phyloP scores from a whole-genome alignment of 2,888 invertebrate genomes.

The Dexiosoma caninum region DNA sequence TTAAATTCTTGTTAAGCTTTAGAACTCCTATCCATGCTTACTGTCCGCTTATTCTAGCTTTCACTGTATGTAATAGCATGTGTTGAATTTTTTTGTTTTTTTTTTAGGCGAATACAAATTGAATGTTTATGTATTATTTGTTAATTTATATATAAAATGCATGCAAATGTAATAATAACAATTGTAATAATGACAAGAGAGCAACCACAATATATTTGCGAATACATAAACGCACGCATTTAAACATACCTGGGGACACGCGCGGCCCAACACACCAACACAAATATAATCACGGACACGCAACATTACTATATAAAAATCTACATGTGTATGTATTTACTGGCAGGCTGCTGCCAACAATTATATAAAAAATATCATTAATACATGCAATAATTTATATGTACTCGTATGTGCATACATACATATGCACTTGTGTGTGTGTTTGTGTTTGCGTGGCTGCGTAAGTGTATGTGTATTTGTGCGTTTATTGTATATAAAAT shows the following conservation, averaged over 20 bases:
- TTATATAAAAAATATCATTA: constrained; percentile 47
- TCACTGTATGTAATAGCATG: too few species aligned
- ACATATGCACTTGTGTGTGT: not conserved
- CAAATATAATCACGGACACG: not conserved
- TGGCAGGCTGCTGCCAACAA: not conserved
- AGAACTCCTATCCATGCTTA: too few species aligned
- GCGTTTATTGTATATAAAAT: constrained; percentile 24
- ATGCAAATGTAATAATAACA: constrained; percentile 64
- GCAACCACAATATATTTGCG: constrained; percentile 56
- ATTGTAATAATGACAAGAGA: constrained; percentile 72
- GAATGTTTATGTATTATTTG: constrained; percentile 39
- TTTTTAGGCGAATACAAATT: constrained; percentile 12
- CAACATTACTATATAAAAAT: not conserved
- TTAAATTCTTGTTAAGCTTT: not conserved
- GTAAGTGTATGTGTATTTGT: not conserved
- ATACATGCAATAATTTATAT: not conserved
- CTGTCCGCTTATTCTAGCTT: too few species aligned
- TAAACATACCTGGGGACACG: not conserved
- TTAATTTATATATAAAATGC: constrained; percentile 16
- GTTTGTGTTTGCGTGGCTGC: not conserved
- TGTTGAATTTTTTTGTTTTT: too few species aligned
- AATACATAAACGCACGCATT: constrained; percentile 8
- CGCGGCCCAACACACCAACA: not conserved
- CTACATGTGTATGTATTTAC: not conserved
- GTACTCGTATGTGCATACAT: not conserved